Evolutionary conservation across 2,113 vertebrate genomes (phyloP).

Genomic region (Sinocyclocheilus anshuiensis): DNA sequence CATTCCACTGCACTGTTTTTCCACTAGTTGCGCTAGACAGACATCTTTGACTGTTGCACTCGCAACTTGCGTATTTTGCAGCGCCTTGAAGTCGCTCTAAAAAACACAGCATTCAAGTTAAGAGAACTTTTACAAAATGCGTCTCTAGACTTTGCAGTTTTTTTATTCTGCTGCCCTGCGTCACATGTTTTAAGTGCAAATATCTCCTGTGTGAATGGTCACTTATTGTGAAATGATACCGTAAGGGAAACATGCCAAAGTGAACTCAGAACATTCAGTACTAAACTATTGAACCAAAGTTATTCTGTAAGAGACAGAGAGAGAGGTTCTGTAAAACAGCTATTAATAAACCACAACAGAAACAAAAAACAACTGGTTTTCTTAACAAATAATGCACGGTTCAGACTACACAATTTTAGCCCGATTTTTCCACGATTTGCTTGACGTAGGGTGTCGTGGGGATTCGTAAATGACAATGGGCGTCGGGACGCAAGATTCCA

Average conservation of each 20-base stretch:
- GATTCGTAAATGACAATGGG: too few relatives aligned
- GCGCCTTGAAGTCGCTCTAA: not conserved
- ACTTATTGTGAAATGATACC: not conserved
- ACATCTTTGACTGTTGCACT: not conserved
- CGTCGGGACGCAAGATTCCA: too few relatives aligned
- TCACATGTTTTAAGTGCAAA: not conserved
- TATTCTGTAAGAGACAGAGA: not conserved
- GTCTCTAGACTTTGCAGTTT: not conserved
- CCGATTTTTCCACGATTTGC: too few relatives aligned
- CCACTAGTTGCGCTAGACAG: not conserved
- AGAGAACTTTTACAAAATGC: not conserved
- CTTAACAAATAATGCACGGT: not conserved
- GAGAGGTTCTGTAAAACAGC: not conserved
- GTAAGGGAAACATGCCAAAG: not conserved
- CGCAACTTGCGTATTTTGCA: not conserved
- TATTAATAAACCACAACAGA: conserved; percentile 1
- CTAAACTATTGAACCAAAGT: not conserved
- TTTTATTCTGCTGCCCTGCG: not conserved
- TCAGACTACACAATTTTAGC: too few relatives aligned
- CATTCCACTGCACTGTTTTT: not conserved
- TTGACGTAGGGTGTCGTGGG: too few relatives aligned
- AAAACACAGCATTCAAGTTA: not conserved
- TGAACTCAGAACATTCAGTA: not conserved
- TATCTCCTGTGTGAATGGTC: not conserved
- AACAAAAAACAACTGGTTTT: not conserved